These are phyloP conservation scores for Paragorgia papillata DNA, from an alignment of 92 coral and sea anemone genomes.

Conservation along the genomic window DNA sequence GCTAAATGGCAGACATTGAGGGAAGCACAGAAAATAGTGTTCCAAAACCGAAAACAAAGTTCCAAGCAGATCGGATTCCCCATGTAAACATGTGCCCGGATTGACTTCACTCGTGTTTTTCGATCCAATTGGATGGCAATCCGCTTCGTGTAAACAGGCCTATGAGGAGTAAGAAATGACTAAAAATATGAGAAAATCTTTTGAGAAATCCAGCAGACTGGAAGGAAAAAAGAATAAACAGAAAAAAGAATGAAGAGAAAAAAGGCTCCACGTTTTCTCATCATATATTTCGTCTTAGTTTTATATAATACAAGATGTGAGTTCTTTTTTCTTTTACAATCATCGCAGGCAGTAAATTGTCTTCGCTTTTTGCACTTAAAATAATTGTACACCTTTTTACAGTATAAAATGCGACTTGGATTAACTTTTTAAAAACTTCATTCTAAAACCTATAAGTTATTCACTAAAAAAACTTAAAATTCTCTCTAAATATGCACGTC, in stretches of 20 bases:
- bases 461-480: not conserved
- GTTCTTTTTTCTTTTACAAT: not conserved
- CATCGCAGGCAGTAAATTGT: not conserved
- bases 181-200: too few relatives aligned
- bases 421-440: conserved; percentile 8
- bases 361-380: not conserved
- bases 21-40: too few relatives aligned
- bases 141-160: too few relatives aligned
- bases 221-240: too few relatives aligned
- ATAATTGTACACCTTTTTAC: conserved; percentile 42
- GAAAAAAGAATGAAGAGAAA: not conserved
- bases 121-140: too few relatives aligned
- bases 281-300: not conserved
- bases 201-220: too few relatives aligned
- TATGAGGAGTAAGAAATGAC: too few relatives aligned
- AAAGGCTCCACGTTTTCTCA: not conserved
- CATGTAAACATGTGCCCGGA: too few relatives aligned
- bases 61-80: too few relatives aligned
- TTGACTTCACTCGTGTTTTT: too few relatives aligned
- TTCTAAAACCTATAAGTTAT: conserved; percentile 10
- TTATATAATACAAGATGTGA: conserved; percentile 3
- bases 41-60: too few relatives aligned
- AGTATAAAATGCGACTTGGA: conserved; percentile 36
- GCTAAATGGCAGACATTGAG: too few relatives aligned
- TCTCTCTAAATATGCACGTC: not conserved